phyloP scores from a whole-genome alignment of 2,888 invertebrate genomes.

The Invenusta paracnida region DNA sequence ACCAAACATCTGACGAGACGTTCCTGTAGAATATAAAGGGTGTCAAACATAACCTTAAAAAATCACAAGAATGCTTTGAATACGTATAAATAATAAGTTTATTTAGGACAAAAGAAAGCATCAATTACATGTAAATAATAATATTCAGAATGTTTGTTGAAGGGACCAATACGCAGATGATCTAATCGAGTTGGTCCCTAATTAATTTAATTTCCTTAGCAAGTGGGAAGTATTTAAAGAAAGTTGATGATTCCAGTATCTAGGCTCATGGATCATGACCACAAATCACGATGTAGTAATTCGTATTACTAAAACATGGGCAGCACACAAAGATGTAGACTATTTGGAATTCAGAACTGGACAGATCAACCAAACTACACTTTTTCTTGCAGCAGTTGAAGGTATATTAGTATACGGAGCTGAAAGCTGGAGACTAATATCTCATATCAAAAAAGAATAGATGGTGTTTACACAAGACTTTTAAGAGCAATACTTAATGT shows the following conservation, averaged over 20 bases:
- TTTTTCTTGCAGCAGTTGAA: background rate
- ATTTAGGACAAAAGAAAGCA: no score
- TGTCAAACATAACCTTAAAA: no score
- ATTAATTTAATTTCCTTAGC: no score
- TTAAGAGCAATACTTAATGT: background rate
- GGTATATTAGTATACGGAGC: background rate
- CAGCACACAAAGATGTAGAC: background rate
- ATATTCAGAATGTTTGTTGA: no score
- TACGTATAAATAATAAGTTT: no score
- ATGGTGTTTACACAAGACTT: background rate
- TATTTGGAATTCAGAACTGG: background rate
- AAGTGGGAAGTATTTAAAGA: no score
- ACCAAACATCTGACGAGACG: conserved; percentile 9
- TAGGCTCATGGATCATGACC: background rate
- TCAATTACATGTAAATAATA: no score
- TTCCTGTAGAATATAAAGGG: conserved; percentile 30
- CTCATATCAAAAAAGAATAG: background rate
- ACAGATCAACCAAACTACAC: background rate
- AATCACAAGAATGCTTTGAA: no score
- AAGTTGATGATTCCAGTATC: no score
- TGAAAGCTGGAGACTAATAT: background rate
- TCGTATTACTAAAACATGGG: background rate
- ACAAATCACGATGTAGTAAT: background rate
- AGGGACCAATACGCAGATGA: no score
- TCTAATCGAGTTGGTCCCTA: no score